These are phyloP conservation scores for Tamias sibiricus DNA, from an alignment of 2,113 vertebrate species.

Conservation along the genomic window DNA sequence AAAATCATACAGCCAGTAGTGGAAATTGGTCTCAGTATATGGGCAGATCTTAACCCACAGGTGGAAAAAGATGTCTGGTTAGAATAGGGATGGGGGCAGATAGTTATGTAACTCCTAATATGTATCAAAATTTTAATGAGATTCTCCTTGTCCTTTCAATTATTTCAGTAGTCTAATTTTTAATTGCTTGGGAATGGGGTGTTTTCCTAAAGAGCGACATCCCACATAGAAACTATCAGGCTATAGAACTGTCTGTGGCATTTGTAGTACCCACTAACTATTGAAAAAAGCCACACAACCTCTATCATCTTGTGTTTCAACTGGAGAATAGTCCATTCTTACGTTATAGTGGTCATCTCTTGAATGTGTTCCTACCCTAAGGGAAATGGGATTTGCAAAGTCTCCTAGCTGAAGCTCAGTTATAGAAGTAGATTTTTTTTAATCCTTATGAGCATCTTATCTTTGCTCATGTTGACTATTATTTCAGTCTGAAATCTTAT, in stretches of 20 bases:
- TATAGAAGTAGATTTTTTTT: slow-evolving; percentile 30
- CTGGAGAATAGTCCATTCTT: background rate
- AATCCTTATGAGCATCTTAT: slow-evolving; percentile 48
- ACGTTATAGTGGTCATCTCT: background rate
- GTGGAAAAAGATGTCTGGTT: background rate
- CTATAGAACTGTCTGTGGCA: slow-evolving; percentile 19
- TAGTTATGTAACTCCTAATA: background rate
- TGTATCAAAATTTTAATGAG: background rate
- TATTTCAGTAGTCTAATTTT: background rate
- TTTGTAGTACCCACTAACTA: background rate
- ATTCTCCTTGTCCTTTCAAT: background rate
- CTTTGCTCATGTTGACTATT: slow-evolving; percentile 47
- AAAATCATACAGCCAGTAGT: background rate
- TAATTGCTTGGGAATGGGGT: slow-evolving; percentile 39
- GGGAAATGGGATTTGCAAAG: slow-evolving; percentile 1
- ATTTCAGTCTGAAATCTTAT: slow-evolving; percentile 36
- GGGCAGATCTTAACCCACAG: background rate
- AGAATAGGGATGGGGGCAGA: background rate
- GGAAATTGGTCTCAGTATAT: background rate
- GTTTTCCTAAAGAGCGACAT: slow-evolving; percentile 18
- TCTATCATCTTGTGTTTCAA: slow-evolving; percentile 9
- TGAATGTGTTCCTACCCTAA: slow-evolving; percentile 49
- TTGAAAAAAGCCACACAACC: background rate
- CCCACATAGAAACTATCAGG: background rate
- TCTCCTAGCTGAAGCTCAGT: background rate